Conservation (phyloP, 2,888 invertebrate genomes). For the Apocheima hispidaria region DNA sequence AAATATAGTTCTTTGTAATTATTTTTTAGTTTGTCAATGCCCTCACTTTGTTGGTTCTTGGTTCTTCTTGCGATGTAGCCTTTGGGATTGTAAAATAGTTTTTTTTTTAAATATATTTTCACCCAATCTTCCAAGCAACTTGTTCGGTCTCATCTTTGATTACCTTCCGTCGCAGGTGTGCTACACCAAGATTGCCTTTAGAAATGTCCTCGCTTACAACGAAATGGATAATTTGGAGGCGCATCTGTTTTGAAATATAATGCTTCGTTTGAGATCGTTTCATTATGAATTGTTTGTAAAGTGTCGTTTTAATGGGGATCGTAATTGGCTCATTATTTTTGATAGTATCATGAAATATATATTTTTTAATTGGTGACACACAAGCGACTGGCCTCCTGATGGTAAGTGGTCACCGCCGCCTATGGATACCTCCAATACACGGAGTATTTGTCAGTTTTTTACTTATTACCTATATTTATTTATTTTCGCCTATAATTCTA, state of each 20-base stretch:
- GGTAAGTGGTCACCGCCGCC: no score
- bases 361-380: no score
- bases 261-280: conserved; percentile 35
- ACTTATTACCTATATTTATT: no score
- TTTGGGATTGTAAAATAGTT: no score
- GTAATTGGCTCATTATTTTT: conserved; percentile 21
- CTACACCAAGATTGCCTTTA: conserved; percentile 45
- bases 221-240: conserved; percentile 47
- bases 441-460: no score
- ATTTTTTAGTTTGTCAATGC: no score
- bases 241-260: conserved; percentile 54
- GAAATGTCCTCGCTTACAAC: conserved; percentile 56
- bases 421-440: no score
- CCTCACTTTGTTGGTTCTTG: no score
- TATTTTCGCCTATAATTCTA: no score
- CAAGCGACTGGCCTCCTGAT: no score
- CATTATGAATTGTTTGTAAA: conserved; percentile 41
- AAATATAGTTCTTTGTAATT: no score
- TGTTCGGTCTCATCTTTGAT: conserved; percentile 28
- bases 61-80: neutral
- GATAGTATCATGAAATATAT: neutral
- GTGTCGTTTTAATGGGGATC: conserved; percentile 23
- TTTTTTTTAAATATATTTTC: neutral
- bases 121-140: neutral
- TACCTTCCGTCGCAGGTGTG: conserved; percentile 40